Evolutionary conservation across 2,888 invertebrate species (phyloP), one percentile per base, ranked within the genome.

Genomic region (Rhaphigaster nebulosa): DNA sequence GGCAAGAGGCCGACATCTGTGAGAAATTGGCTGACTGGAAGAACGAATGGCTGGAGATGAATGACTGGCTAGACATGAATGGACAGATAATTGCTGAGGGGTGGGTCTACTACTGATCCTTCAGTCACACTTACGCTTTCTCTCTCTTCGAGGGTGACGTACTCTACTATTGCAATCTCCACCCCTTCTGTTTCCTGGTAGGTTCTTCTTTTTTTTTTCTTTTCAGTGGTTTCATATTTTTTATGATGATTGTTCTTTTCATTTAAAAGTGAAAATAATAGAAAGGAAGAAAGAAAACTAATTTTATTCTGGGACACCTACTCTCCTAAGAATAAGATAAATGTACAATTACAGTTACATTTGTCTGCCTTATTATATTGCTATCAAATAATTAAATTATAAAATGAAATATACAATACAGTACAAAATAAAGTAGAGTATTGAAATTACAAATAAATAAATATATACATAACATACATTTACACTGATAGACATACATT

Each of bases 11-110:
- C 34, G 70, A 76, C 70, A 76, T 76, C 70, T 76, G 70, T 5
- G 6, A 76, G 20, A 38, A 76, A 76, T 76, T 76, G 70, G 70
- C 65, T 29, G 29, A 6, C 70, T 76, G 70, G 70, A 76, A 76
- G 70, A 76, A 76, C 41, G 84, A 84, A 45, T 84, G 84, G 45
- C n/a, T 84, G 45, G 45, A 45, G 84, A 84, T 84, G 84, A 84
- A 84, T 84, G 84, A 84, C 26, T 26, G 84, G 84, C 84, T 84
- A 84, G 84, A 84, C 84, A 45, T 84, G 84, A 84, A 84, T 84
- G 84, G 84, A n/a, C 45, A 84, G 26, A 45, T 84, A 84, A 84
- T 84, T 84, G 84, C 45, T n/a, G 26, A n/a, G 41, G 84, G 84
- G 26, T 26, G 45, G 45, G 1, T 15, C 70, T 38, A 76, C 70